Percentiles rank a stretch among this genome's conserved stretches.
Evolutionary conservation across 2,888 invertebrate genomes (phyloP).

Genomic region (Eurois occulta): DNA sequence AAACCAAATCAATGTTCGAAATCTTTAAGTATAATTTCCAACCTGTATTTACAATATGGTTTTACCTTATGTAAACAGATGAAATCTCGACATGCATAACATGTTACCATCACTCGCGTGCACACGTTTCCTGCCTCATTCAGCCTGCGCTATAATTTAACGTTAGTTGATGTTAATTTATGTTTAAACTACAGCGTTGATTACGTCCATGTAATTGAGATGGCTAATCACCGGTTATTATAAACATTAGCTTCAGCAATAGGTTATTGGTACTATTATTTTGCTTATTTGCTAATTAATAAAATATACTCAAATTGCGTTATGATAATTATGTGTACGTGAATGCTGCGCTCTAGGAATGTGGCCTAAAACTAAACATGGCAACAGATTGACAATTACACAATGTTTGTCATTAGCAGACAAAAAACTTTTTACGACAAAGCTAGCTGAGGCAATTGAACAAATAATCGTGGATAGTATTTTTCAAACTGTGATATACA

Average conservation of each 20-base stretch:
- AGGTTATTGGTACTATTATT: slow-evolving; percentile 5
- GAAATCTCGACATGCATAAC: slow-evolving; percentile 10
- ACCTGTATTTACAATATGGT: background rate
- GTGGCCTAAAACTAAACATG: background rate
- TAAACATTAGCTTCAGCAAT: slow-evolving; percentile 15
- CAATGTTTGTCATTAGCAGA: background rate
- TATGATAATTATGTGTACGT: background rate
- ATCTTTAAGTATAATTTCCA: background rate
- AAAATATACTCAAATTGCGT: background rate
- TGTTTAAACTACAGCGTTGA: slow-evolving; percentile 40
- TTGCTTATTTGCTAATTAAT: background rate
- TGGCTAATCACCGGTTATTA: slow-evolving; percentile 28
- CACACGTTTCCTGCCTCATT: slow-evolving; percentile 25
- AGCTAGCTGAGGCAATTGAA: background rate
- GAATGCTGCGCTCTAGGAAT: background rate
- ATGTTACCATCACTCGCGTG: slow-evolving; percentile 29
- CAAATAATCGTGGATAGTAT: background rate
- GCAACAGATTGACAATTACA: too few relatives aligned
- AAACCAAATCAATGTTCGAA: too few relatives aligned
- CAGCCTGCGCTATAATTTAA: slow-evolving; percentile 26
- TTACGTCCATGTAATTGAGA: slow-evolving; percentile 43
- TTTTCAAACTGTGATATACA: background rate
- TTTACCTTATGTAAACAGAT: background rate
- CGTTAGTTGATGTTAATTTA: slow-evolving; percentile 41
- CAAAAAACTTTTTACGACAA: background rate